Base-by-base conservation (phyloP, 2,888 invertebrate species). In the Trichopoda pennipes region DNA sequence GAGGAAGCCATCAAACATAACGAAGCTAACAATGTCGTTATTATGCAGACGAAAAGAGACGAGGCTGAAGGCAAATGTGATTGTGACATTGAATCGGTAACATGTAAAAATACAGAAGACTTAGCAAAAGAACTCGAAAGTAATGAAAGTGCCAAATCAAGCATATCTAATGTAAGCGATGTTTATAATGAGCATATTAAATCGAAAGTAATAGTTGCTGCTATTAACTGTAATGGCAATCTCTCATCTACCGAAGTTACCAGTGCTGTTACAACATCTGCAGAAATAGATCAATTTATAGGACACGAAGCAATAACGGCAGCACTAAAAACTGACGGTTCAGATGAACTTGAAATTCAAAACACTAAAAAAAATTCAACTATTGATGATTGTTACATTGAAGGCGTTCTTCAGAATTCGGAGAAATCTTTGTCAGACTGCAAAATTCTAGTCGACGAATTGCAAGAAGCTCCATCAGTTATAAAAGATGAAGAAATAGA, bases 401-500 rank as follows among this genome's bases (percentile, higher is more conserved):
- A 92, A 68, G 92, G 92, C 83, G 92, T 93, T 53, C 84, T 93
- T 51, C 89, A 91, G 28, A 92, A 91, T 76, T 93, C 93, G 1
- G 93, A 93, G 83, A 91, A 92, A 85, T 88, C 92, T 35, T 87
- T 93, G 35, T 91, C 92, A 64, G 91, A 92, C 47, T 91, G 91
- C 85, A 90, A 91, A 81, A 85, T 89, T 77, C 87, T 87, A 3
- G 87, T 88, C 3, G 90, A 91, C 72, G 89, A 89, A 23, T 53
- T 86, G 14, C 86, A 88, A 17, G 87, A 86, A 64, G 85, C 89
- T 0, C 92, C 92, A 0, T 91, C 92, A 0, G 92, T 92, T 12
- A 90, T 92, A 1, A 92, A 92, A 85, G 92, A 93, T 80, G 92
- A 92, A 85, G 93, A 93, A 88, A 91, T 93, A 66, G 92, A 92